phyloP scores from a whole-genome alignment of 2,113 vertebrate species.

The Mastomys coucha region DNA sequence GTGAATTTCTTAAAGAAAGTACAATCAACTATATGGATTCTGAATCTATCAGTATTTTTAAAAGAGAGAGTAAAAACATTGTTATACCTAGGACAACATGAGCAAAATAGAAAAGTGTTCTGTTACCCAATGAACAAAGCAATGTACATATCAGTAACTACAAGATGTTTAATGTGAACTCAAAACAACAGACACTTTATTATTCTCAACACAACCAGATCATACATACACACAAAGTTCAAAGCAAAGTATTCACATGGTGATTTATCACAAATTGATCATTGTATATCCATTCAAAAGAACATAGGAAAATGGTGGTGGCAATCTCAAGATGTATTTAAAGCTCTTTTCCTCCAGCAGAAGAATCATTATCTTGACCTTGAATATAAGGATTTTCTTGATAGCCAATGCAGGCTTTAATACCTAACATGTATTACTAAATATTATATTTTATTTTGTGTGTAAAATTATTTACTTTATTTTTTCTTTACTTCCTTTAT shows the following conservation, averaged over 20 bases:
- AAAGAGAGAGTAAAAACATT: background rate
- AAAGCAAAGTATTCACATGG: background rate
- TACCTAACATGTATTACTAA: background rate
- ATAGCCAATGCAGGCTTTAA: background rate
- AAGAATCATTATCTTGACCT: background rate
- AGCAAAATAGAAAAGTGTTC: background rate
- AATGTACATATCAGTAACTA: background rate
- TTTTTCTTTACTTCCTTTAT: background rate
- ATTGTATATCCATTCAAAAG: background rate
- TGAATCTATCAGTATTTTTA: background rate
- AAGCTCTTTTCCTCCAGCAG: fast-evolving
- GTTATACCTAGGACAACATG: background rate
- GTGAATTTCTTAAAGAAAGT: background rate
- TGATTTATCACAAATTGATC: slow-evolving; percentile 8
- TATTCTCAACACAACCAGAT: background rate
- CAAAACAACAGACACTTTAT: background rate
- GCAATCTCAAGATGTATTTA: background rate
- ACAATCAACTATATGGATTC: background rate
- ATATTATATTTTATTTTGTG: background rate
- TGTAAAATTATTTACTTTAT: background rate
- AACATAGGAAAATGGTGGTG: background rate
- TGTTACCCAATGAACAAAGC: background rate
- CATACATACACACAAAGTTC: background rate
- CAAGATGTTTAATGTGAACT: background rate
- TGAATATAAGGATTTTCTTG: background rate